Evolutionary conservation across 1,140 invertebrate species (phyloP).

Genomic region (Calliphora vicina): DNA sequence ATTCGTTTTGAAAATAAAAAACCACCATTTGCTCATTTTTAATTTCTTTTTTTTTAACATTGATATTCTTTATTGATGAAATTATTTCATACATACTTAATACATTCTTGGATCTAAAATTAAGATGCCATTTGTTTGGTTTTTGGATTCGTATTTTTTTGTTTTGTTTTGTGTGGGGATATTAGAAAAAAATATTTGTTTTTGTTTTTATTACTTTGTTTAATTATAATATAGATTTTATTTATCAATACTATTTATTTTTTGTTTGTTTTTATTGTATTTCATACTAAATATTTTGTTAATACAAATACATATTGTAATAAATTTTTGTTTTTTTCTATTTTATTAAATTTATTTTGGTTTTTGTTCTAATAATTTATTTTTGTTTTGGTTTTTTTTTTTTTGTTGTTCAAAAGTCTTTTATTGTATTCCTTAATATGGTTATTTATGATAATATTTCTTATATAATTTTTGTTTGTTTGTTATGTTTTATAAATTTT

Average conservation of each 20-base stretch:
- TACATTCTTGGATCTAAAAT: neutral
- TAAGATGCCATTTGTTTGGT: neutral
- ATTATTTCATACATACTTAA: neutral
- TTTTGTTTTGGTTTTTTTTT: neutral
- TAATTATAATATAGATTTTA: neutral
- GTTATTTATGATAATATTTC: neutral
- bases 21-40: neutral
- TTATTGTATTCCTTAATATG: slow-evolving; percentile 14
- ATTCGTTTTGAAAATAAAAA: too few relatives aligned
- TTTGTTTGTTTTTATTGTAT: neutral
- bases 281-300: neutral
- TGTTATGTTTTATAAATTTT: neutral
- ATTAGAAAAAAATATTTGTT: neutral
- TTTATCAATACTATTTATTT: neutral
- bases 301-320: neutral
- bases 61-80: neutral
- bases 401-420: slow-evolving; percentile 12
- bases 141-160: neutral
- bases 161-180: neutral
- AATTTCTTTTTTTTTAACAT: neutral
- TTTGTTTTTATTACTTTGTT: neutral
- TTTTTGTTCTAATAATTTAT: neutral
- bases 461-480: neutral
- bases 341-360: too few relatives aligned
- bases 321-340: neutral